A percentile compares a stretch with the other conserved stretches of the same genome.
Evolutionary conservation across 2,888 invertebrate genomes (phyloP).

Genomic region (Fissipunctia ypsillon): DNA sequence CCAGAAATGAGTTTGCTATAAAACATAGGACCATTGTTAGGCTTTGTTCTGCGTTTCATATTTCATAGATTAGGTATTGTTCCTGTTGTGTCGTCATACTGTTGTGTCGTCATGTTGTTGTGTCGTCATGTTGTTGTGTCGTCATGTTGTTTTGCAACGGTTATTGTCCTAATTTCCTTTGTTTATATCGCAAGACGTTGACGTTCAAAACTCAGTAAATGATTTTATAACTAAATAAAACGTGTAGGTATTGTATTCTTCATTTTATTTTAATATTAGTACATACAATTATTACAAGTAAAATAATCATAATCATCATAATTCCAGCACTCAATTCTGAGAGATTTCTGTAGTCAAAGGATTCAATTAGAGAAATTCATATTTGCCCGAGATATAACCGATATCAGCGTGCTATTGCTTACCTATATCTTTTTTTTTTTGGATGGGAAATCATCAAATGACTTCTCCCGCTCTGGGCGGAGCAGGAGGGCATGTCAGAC

Average conservation of each 20-base stretch:
- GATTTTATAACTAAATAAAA: background rate
- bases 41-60: conserved; percentile 29
- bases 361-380: background rate
- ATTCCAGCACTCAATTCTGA: background rate
- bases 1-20: conserved; percentile 3
- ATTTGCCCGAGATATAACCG: background rate
- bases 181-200: conserved; percentile 2
- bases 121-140: conserved; percentile 7
- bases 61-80: conserved; percentile 43
- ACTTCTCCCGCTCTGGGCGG: too few species aligned
- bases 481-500: too few species aligned
- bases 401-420: too few species aligned
- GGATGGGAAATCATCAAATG: too few species aligned
- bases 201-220: conserved; percentile 12
- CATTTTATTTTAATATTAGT: conserved; percentile 13
- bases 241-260: conserved; percentile 1
- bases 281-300: background rate
- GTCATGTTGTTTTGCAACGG: conserved; percentile 20
- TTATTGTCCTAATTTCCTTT: conserved; percentile 29
- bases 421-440: too few species aligned
- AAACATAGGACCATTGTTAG: background rate
- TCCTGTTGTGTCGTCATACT: background rate
- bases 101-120: conserved; percentile 27
- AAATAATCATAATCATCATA: background rate
- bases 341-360: background rate